phyloP scores from a whole-genome alignment of 2,888 invertebrate species.

The Clunio marinus region DNA sequence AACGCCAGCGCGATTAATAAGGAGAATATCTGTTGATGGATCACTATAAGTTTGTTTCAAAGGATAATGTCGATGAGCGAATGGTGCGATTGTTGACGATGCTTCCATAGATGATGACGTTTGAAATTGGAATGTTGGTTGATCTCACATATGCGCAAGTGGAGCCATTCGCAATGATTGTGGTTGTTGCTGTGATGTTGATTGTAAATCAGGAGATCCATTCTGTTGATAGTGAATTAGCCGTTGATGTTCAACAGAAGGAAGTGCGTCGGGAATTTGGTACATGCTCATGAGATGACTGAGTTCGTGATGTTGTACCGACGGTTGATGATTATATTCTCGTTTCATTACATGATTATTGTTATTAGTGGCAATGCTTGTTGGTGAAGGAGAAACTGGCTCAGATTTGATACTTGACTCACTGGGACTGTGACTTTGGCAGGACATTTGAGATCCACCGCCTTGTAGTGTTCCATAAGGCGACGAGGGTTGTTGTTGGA shows the following conservation, averaged over 20 bases:
- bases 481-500: conserved; percentile 54
- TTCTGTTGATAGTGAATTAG: conserved; percentile 50
- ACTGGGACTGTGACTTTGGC: conserved; percentile 76
- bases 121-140: conserved; percentile 5
- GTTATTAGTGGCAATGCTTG: conserved; percentile 54
- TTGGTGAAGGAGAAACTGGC: conserved; percentile 75
- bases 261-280: conserved; percentile 61
- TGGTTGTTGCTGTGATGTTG: conserved; percentile 49
- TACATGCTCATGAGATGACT: conserved; percentile 66
- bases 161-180: conserved; percentile 52
- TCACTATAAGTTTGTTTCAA: conserved; percentile 32
- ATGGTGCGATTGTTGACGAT: conserved; percentile 11
- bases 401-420: conserved; percentile 86
- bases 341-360: conserved; percentile 64
- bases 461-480: conserved; percentile 60
- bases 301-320: conserved; percentile 54
- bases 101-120: conserved; percentile 15
- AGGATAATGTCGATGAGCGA: conserved; percentile 8
- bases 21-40: conserved; percentile 8
- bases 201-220: conserved; percentile 48
- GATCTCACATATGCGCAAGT: conserved; percentile 52
- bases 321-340: conserved; percentile 59
- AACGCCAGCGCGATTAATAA: conserved; percentile 20
- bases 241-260: conserved; percentile 52
- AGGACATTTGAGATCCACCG: conserved; percentile 62